phyloP scores from a whole-genome alignment of 2,888 invertebrate species.

The Melinaea marsaeus region DNA sequence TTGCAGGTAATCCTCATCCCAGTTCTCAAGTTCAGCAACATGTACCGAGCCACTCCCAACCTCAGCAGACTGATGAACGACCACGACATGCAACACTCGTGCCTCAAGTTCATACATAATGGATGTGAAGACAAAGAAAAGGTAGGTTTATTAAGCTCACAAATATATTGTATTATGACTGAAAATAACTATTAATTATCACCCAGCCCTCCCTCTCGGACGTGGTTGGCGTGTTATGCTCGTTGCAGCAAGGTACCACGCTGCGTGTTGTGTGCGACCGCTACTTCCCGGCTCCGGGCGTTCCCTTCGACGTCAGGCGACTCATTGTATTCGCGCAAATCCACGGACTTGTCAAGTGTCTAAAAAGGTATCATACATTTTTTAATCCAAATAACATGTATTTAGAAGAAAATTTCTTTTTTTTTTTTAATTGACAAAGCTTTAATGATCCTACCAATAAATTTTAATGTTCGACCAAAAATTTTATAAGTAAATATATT shows the following conservation, averaged over 20 bases:
- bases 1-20: constrained; percentile 83
- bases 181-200: neutral
- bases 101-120: constrained; percentile 74
- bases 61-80: constrained; percentile 83
- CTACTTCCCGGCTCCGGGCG: constrained; percentile 32
- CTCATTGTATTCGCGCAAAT: constrained; percentile 78
- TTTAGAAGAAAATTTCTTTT: no score
- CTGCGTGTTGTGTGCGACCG: constrained; percentile 64
- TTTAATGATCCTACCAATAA: no score
- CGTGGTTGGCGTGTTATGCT: constrained; percentile 56
- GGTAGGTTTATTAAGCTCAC: constrained; percentile 36
- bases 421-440: no score
- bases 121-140: constrained; percentile 52
- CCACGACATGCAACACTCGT: constrained; percentile 82
- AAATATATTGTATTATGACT: neutral
- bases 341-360: constrained; percentile 78
- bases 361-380: constrained; percentile 60
- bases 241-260: constrained; percentile 67
- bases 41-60: constrained; percentile 88
- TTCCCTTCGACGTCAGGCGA: constrained; percentile 63
- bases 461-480: no score
- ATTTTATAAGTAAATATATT: neutral
- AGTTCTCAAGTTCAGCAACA: constrained; percentile 90
- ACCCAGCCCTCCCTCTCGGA: constrained; percentile 52
- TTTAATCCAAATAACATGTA: no score